phyloP scores from a whole-genome alignment of 2,797 vertebrate genomes.

The Ptychobarbus kaznakovi region DNA sequence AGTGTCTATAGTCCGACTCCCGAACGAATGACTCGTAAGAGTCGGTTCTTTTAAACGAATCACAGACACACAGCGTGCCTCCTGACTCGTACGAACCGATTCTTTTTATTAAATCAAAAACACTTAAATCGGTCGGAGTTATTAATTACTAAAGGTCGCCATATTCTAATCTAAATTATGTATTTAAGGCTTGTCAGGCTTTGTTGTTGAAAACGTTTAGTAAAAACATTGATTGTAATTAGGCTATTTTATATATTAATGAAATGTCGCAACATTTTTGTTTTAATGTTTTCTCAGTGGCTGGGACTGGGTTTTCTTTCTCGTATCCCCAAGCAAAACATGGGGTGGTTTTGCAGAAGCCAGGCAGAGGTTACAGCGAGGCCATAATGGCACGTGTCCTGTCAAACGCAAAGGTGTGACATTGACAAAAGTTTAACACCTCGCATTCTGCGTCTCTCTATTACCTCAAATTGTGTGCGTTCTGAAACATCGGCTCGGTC shows the following conservation, averaged over 20 bases:
- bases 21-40: background rate
- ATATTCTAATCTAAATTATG: background rate
- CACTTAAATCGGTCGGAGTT: background rate
- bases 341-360: background rate
- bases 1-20: background rate
- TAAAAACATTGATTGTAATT: background rate
- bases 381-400: constrained; percentile 55
- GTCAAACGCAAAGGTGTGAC: constrained; percentile 45
- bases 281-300: background rate
- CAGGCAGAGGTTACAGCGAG: constrained; percentile 7
- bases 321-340: background rate
- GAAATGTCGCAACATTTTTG: background rate
- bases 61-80: background rate
- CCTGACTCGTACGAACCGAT: background rate
- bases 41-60: background rate
- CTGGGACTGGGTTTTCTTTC: background rate
- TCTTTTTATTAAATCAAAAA: background rate
- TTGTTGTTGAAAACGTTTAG: background rate
- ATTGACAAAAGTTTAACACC: constrained; percentile 54
- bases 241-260: background rate
- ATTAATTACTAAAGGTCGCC: no score
- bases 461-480: constrained; percentile 18
- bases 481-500: constrained; percentile 14
- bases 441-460: constrained; percentile 44
- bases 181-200: background rate